These are phyloP conservation scores for Petromus typicus DNA, from an alignment of 2,113 vertebrate species.

Conservation along the genomic window DNA sequence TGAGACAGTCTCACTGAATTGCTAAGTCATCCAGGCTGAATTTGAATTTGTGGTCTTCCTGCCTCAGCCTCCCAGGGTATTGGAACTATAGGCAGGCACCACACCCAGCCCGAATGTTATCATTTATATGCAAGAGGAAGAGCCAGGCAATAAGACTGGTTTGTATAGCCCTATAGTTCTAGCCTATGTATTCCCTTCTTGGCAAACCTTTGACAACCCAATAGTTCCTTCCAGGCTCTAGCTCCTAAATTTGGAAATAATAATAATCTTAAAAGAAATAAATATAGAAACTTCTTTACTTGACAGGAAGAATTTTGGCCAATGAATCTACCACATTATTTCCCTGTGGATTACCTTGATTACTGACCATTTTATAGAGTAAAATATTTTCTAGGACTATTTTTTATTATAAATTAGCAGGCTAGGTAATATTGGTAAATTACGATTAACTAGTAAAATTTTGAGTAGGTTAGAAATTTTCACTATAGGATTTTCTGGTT, in stretches of 20 bases:
- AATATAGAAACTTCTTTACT: background rate
- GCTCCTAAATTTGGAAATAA: background rate
- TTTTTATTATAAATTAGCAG: conserved; percentile 6
- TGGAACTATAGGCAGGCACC: background rate
- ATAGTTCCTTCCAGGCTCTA: background rate
- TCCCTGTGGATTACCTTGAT: background rate
- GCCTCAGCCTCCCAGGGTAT: background rate
- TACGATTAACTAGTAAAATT: conserved; percentile 3
- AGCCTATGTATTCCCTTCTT: background rate
- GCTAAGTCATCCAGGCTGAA: background rate
- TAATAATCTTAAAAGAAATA: conserved; percentile 42
- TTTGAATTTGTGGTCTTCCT: background rate
- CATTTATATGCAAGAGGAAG: background rate
- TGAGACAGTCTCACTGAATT: background rate
- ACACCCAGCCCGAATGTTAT: background rate
- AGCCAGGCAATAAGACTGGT: conserved; percentile 14
- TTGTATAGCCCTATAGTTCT: conserved; percentile 17
- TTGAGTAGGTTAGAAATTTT: conserved; percentile 48
- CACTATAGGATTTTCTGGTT: background rate
- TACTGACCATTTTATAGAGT: conserved; percentile 27
- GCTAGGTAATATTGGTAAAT: conserved; percentile 25
- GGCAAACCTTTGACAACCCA: conserved; percentile 16
- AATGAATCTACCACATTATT: conserved; percentile 44
- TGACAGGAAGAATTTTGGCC: background rate
- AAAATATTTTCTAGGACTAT: conserved; percentile 18